Percentiles rank a stretch among this genome's conserved stretches.
phyloP scores from a whole-genome alignment of 2,888 invertebrate genomes.

The Thymelicus lineola region DNA sequence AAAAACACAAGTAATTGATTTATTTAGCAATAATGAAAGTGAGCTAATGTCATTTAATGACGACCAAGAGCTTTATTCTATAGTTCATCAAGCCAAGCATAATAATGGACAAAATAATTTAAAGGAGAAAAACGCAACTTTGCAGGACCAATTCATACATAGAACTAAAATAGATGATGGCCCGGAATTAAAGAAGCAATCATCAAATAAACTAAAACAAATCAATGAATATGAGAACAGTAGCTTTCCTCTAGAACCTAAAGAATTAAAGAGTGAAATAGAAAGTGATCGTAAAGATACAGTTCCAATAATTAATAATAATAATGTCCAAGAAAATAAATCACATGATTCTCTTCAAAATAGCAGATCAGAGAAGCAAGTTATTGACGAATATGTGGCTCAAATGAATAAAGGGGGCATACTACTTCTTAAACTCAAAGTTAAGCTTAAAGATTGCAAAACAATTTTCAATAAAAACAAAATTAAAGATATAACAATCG shows the following conservation, averaged over 20 bases:
- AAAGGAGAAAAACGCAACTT: background rate
- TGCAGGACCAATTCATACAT: background rate
- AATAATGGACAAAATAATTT: conserved; percentile 5
- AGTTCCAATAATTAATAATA: background rate
- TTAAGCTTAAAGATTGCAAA: conserved; percentile 56
- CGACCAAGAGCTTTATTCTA: conserved; percentile 17
- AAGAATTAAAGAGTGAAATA: background rate
- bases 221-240: conserved; percentile 13
- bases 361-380: conserved; percentile 1
- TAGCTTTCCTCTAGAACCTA: background rate
- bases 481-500: conserved; percentile 26
- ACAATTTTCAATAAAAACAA: conserved; percentile 38
- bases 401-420: conserved; percentile 54
- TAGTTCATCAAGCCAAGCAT: background rate
- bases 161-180: background rate
- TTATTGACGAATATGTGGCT: conserved; percentile 42
- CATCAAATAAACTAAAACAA: background rate
- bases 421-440: conserved; percentile 61
- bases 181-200: background rate
- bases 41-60: conserved; percentile 41
- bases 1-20: conserved; percentile 34
- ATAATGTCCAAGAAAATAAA: background rate
- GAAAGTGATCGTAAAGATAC: background rate
- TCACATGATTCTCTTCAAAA: background rate
- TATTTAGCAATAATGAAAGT: conserved; percentile 46